Conservation (phyloP, 2,113 vertebrate genomes). For the Esox niger region DNA sequence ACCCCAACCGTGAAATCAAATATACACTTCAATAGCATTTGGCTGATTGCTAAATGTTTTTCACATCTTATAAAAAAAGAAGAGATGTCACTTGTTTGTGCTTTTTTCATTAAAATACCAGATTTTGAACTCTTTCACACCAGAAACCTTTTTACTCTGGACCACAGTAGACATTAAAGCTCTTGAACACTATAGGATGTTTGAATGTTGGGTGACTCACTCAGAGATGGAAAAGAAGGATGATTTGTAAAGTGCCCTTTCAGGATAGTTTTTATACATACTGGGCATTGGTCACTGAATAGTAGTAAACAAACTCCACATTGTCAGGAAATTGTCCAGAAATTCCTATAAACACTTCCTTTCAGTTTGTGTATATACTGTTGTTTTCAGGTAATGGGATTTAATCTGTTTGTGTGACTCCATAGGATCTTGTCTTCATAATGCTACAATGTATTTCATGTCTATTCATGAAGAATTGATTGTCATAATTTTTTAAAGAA, state of each 20-base stretch:
- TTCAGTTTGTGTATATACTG: slow-evolving; percentile 8
- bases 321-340: slow-evolving; percentile 23
- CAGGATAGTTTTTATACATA: neutral
- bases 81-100: slow-evolving; percentile 48
- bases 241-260: slow-evolving; percentile 19
- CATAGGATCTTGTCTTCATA: slow-evolving; percentile 4
- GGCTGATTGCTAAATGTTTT: slow-evolving; percentile 33
- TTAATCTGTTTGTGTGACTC: slow-evolving; percentile 6
- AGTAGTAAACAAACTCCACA: slow-evolving; percentile 49
- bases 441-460: slow-evolving; percentile 42
- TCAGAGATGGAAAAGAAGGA: slow-evolving; percentile 4
- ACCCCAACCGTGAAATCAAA: slow-evolving; percentile 65
- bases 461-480: slow-evolving; percentile 59
- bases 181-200: slow-evolving; percentile 16
- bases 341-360: slow-evolving; percentile 27
- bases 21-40: slow-evolving; percentile 52
- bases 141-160: slow-evolving; percentile 25
- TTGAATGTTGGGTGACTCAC: slow-evolving; percentile 23
- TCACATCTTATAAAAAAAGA: slow-evolving; percentile 12
- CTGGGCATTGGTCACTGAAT: slow-evolving; percentile 62
- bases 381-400: neutral
- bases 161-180: slow-evolving; percentile 38
- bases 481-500: slow-evolving; percentile 56
- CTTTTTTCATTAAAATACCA: slow-evolving; percentile 51
- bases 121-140: slow-evolving; percentile 36